Evolutionary conservation across 2,888 invertebrate genomes (phyloP).

Genomic region (Melanophora roralis): DNA sequence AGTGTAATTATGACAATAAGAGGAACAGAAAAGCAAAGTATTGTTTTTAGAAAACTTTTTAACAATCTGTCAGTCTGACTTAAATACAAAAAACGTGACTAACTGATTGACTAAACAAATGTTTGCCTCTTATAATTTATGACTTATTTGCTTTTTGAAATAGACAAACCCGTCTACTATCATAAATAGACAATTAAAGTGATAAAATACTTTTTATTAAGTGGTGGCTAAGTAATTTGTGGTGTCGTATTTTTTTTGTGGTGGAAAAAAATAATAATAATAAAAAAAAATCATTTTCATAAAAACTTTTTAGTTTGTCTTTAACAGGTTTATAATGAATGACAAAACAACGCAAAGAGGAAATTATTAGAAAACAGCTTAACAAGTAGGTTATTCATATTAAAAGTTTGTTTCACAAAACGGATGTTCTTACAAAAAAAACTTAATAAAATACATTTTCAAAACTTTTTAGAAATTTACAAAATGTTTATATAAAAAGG

Average conservation of each 20-base stretch:
- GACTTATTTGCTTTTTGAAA: conserved; percentile 1
- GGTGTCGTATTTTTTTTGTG: background rate
- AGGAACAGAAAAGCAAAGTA: conserved; percentile 22
- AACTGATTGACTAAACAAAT: conserved; percentile 2
- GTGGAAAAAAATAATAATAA: background rate
- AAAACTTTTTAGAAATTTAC: no score
- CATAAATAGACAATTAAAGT: conserved; percentile 13
- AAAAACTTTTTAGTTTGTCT: background rate
- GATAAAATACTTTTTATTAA: background rate
- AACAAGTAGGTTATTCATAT: no score
- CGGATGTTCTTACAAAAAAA: no score
- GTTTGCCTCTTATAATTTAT: conserved; percentile 7
- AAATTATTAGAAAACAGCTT: no score
- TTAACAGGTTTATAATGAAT: background rate
- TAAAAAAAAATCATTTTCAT: background rate
- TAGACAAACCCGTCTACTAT: background rate
- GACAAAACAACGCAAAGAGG: background rate
- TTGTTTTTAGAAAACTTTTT: background rate
- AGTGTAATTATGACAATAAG: background rate
- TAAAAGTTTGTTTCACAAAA: no score
- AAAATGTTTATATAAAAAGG: no score
- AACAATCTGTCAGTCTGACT: no score
- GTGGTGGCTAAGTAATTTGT: conserved; percentile 13
- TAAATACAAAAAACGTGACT: background rate
- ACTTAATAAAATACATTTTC: no score